phyloP scores from a whole-genome alignment of 2,888 invertebrate species.

The Altica lythri region DNA sequence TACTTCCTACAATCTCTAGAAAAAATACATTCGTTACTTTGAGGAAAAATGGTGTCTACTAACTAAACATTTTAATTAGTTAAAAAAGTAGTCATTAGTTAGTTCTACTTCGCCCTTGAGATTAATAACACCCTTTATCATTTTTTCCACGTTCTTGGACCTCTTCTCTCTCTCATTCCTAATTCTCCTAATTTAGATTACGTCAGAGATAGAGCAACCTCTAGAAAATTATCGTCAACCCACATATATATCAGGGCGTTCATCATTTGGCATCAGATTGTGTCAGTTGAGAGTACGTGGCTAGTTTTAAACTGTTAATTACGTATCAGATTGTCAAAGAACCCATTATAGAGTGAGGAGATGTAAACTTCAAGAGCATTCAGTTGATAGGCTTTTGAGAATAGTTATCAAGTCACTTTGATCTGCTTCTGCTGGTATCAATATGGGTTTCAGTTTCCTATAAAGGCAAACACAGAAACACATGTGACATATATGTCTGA shows the following conservation, averaged over 20 bases:
- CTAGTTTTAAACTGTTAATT: slow-evolving; percentile 22
- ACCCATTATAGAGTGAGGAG: slow-evolving; percentile 8
- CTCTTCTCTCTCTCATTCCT: slow-evolving; percentile 9
- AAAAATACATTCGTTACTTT: background rate
- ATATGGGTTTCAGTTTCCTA: slow-evolving; percentile 7
- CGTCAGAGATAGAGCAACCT: slow-evolving; percentile 17
- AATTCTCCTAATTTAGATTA: slow-evolving; percentile 21
- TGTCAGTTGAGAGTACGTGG: slow-evolving; percentile 7
- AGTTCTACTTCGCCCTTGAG: slow-evolving; percentile 3
- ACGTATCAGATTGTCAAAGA: slow-evolving; percentile 27
- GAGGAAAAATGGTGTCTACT: too few relatives aligned
- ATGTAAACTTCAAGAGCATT: slow-evolving; percentile 11
- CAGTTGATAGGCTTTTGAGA: slow-evolving; percentile 21
- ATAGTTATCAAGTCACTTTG: slow-evolving; percentile 17
- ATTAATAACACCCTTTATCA: slow-evolving; percentile 18
- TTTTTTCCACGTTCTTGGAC: slow-evolving; percentile 8
- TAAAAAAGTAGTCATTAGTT: slow-evolving; percentile 14
- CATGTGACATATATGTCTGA: background rate
- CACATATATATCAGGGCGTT: slow-evolving; percentile 14
- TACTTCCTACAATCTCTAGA: background rate
- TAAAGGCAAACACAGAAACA: background rate
- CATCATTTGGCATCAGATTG: slow-evolving; percentile 12
- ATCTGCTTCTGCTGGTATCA: too few relatives aligned
- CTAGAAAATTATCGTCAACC: slow-evolving; percentile 19
- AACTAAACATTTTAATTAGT: slow-evolving; percentile 8